Evolutionary conservation across 2,888 invertebrate genomes (phyloP), one percentile per base, ranked within the genome.

Genomic region (Unio pictorum): DNA sequence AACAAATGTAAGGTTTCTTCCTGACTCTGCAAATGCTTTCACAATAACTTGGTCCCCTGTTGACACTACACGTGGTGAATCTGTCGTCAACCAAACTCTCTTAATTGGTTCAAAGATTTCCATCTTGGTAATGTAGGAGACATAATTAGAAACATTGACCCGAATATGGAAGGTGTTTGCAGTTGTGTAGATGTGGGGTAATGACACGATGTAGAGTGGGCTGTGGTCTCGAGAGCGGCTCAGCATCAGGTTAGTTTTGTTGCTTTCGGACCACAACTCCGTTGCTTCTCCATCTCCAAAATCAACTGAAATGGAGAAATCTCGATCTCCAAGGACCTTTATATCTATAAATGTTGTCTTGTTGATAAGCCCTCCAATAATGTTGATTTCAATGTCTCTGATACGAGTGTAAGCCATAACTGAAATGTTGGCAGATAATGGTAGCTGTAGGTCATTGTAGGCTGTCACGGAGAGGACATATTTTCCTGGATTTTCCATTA

Each of bases 1-100:
- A 23, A 66, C 65, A 74, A 85, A 88, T 7, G 69, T 74, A 28
- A 88, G 72, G 67, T 86, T 79, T 55, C 76, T 71, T 45, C 87
- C 87, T 8, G 83, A 80, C 20, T 69, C 74, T 8, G 85, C 86
- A 3, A 78, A 75, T 7, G 79, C 87, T 23, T 65, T 82, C 26
- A 85, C 84, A 15, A 68, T 71, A 30, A 84, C 83, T 28, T 69
- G 69, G 11, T 75, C 76, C 6, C 73, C 69, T 4, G 79, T 62
- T 34, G 73, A 68, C 23, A 85, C 61, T 17, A 83, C 61, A 23
- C 68, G 64, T 15, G 78, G 72, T 34, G 81, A 75, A 57, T 70
- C 62, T n/a, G 82, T 77, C 15, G 61, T 70, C 62, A 87, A 61
- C 60, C 64, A 66, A 5, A 86, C 73, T 20, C 71, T 78, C 17